A percentile compares a stretch with the other conserved stretches of the same genome.
Conservation (phyloP, 2,797 vertebrate genomes). For the Arctocebus calabarensis region DNA sequence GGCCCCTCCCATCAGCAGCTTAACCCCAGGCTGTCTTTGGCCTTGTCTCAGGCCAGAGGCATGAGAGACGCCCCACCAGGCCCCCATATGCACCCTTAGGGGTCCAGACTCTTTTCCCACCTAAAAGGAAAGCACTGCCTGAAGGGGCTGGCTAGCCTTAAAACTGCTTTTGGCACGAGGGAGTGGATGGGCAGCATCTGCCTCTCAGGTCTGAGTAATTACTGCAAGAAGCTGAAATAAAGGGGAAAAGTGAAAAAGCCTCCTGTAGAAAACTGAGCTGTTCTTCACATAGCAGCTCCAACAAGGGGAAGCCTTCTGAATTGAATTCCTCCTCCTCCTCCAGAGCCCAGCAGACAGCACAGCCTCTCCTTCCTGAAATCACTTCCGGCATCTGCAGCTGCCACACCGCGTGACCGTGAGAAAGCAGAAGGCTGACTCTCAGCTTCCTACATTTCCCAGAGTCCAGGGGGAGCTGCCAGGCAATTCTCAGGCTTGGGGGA, state of each 20-base stretch:
- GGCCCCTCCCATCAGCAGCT: slow-evolving; percentile 42
- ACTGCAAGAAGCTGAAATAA: neutral
- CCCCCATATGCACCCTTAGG: neutral
- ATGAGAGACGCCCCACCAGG: slow-evolving; percentile 72
- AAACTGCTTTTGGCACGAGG: neutral
- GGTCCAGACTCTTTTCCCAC: slow-evolving; percentile 73
- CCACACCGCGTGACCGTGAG: neutral
- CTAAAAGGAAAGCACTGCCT: slow-evolving; percentile 21
- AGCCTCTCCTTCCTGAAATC: neutral
- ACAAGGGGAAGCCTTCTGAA: neutral
- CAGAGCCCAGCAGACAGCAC: neutral
- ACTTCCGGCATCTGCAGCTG: neutral
- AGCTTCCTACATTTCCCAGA: slow-evolving; percentile 71
- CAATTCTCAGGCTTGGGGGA: no score
- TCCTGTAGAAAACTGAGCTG: neutral
- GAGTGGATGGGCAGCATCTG: slow-evolving; percentile 74
- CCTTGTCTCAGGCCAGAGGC: slow-evolving; percentile 77
- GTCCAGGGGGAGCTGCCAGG: neutral
- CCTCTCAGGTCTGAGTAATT: slow-evolving; percentile 62
- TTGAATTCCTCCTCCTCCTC: neutral
- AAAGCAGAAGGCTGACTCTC: slow-evolving; percentile 47
- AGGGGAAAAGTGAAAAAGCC: neutral
- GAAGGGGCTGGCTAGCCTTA: neutral
- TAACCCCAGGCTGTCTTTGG: slow-evolving; percentile 41
- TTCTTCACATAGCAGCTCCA: neutral